Conservation (phyloP, 1,140 invertebrate species). For the Drosophila suzukii region DNA sequence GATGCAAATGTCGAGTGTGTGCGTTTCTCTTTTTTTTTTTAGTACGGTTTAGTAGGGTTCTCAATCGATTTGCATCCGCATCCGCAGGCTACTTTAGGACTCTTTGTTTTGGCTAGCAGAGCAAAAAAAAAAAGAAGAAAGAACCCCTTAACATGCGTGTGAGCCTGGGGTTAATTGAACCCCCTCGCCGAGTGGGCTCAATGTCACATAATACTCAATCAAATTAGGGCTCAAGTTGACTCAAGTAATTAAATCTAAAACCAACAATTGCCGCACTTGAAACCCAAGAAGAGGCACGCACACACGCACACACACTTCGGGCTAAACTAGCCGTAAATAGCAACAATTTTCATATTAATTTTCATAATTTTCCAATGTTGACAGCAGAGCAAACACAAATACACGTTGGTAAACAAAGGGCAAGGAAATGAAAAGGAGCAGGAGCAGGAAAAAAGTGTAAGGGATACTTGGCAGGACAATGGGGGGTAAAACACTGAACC, state of each 20-base stretch:
- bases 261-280: constrained; percentile 67
- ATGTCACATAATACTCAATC: constrained; percentile 78
- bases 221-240: constrained; percentile 76
- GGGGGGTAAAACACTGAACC: constrained; percentile 34
- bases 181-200: constrained; percentile 32
- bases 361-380: constrained; percentile 81
- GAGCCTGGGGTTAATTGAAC: constrained; percentile 44
- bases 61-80: constrained; percentile 58
- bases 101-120: constrained; percentile 37
- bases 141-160: constrained; percentile 17
- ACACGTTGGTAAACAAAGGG: constrained; percentile 66
- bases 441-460: constrained; percentile 53
- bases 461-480: constrained; percentile 60
- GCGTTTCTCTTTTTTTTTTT: constrained; percentile 1
- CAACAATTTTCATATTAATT: constrained; percentile 82
- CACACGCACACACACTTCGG: constrained; percentile 11
- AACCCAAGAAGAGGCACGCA: constrained; percentile 27
- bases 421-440: constrained; percentile 2
- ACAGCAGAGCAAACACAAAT: constrained; percentile 75
- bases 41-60: not conserved
- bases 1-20: constrained; percentile 61
- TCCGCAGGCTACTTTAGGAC: constrained; percentile 31
- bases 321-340: constrained; percentile 64
- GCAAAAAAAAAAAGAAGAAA: constrained; percentile 27
- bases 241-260: constrained; percentile 81